phyloP scores from a whole-genome alignment of 2,113 vertebrate species.

The Xiphophorus maculatus region DNA sequence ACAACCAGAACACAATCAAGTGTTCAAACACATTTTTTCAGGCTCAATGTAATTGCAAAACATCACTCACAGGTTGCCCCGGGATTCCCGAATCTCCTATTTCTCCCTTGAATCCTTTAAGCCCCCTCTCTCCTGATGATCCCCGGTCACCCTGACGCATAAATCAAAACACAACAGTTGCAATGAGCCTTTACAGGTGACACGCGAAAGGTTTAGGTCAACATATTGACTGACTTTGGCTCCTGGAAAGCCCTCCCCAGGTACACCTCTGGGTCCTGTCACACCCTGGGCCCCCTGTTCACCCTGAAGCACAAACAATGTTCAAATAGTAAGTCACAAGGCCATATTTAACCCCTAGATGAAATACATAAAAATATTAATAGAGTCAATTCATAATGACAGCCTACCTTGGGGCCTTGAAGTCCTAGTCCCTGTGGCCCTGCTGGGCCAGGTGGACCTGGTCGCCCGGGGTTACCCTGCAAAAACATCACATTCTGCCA shows the following conservation, averaged over 20 bases:
- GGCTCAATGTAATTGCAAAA: no score
- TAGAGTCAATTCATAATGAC: not conserved
- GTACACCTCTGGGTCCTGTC: slow-evolving; percentile 83
- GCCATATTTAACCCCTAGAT: no score
- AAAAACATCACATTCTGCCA: not conserved
- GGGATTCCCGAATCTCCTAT: slow-evolving; percentile 82
- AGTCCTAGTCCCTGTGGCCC: slow-evolving; percentile 87
- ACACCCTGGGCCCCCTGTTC: slow-evolving; percentile 87
- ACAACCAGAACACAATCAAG: not conserved
- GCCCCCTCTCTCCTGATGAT: slow-evolving; percentile 82
- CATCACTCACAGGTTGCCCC: slow-evolving; percentile 82
- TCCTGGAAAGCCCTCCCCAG: slow-evolving; percentile 88
- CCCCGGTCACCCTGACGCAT: slow-evolving; percentile 85
- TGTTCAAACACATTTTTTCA: no score
- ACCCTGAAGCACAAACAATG: slow-evolving; percentile 76
- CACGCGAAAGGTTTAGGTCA: not conserved
- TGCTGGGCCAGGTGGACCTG: slow-evolving; percentile 80
- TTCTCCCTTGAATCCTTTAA: slow-evolving; percentile 87
- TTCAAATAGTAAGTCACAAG: not conserved
- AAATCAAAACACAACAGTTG: not conserved
- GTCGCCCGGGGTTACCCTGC: slow-evolving; percentile 84
- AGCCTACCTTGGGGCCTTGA: slow-evolving; percentile 87
- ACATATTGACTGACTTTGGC: slow-evolving; percentile 79
- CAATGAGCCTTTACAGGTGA: not conserved
- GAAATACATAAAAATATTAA: not conserved